Evolutionary conservation across 2,888 invertebrate genomes (phyloP).

Genomic region (Melinopterus prodromus): DNA sequence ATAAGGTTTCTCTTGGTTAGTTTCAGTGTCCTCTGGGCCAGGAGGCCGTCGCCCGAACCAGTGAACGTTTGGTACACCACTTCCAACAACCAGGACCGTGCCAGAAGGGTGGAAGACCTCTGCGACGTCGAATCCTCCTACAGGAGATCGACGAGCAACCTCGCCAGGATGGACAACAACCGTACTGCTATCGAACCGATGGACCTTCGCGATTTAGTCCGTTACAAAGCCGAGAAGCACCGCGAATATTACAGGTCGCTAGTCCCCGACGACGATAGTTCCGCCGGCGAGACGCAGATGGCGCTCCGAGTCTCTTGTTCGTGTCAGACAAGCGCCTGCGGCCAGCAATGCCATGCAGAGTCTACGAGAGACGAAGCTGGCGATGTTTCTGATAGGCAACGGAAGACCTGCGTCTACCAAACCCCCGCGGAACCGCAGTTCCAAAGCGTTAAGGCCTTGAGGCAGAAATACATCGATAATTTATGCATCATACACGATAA

Average conservation of each 20-base stretch:
- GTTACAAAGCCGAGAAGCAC: constrained; percentile 54
- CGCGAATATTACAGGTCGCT: constrained; percentile 49
- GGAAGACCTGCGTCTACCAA: constrained; percentile 13
- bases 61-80: constrained; percentile 26
- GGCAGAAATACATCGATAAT: constrained; percentile 54
- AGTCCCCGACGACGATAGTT: constrained; percentile 21
- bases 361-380: background rate
- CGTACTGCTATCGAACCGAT: background rate
- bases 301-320: constrained; percentile 40
- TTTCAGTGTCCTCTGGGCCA: constrained; percentile 55
- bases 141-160: background rate
- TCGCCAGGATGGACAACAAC: background rate
- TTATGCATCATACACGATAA: constrained; percentile 41
- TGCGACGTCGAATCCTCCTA: background rate
- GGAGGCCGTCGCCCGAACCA: constrained; percentile 40
- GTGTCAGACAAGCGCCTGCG: constrained; percentile 21
- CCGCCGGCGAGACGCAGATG: constrained; percentile 42
- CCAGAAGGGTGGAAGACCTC: constrained; percentile 43
- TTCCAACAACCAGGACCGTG: constrained; percentile 48
- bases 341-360: background rate
- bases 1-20: constrained; percentile 43
- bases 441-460: constrained; percentile 54
- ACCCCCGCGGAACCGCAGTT: constrained; percentile 39
- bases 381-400: constrained; percentile 38
- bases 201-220: constrained; percentile 50